Evolutionary conservation across 2,888 invertebrate genomes (phyloP), one percentile per base, ranked within the genome.

Genomic region (Drosophila birchii): DNA sequence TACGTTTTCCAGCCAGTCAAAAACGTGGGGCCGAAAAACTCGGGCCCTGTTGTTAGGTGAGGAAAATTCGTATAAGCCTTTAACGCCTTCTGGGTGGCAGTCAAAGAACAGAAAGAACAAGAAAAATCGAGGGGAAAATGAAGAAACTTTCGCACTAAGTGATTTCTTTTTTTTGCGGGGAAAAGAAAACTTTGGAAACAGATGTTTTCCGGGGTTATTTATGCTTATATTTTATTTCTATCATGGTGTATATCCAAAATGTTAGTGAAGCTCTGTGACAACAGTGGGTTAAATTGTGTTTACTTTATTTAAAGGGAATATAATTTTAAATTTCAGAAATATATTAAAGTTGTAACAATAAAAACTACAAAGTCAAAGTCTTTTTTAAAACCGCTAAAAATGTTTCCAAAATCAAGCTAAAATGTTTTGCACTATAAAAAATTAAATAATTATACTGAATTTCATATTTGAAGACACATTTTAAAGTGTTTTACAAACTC

Each of bases 161-260:
- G 70, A 66, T 81, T 73, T 69, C 57, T 29, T 53, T 45, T 29
- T 43, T 9, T 26, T 26, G 41, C 55, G 45, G 41, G 47, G 47
- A 53, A 71, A 54, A 39, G 43, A 44, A 69, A 69, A 69, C 61
- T 63, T 66, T 18, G 36, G 49, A 53, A 81, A 78, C 79, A 80
- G 81, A 79, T 80, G 80, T 73, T 81, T 60, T 66, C 55, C 66
- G 39, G 41, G 66, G 69, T 75, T 81, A 80, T 80, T 79, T 79
- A 81, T 81, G 75, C 56, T 44, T 55, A 38, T 34, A 67, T 51
- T 39, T 68, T 56, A 64, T 60, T 47, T 36, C 34, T 47, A 45
- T 47, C 53, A 39, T 47, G 23, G 1, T 23, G 14, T 26, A 20
- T 26, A 18, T 12, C 26, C 26, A 29, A 34, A 7, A 43, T 34